These are phyloP conservation scores for Xanthorhoe spadicearia DNA, from an alignment of 2,888 invertebrate species.

Conservation along the genomic window DNA sequence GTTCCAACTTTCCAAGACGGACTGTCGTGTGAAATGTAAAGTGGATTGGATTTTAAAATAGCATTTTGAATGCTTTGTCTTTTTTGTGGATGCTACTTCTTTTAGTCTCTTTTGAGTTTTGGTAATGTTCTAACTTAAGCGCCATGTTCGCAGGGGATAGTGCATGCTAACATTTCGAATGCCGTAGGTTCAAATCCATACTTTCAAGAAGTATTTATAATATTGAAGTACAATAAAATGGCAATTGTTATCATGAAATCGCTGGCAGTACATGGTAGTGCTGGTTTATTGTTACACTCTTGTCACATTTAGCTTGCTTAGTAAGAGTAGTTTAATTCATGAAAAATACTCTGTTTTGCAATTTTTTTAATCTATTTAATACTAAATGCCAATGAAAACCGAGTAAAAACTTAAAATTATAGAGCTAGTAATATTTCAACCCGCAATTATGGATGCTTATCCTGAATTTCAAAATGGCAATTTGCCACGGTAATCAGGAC, in stretches of 20 bases:
- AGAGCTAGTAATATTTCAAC: slow-evolving; percentile 51
- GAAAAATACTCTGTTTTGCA: neutral
- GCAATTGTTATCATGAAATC: no score
- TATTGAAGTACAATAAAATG: no score
- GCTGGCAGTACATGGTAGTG: no score
- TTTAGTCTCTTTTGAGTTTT: no score
- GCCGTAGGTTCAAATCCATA: no score
- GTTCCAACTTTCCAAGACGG: slow-evolving; percentile 72
- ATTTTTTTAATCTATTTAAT: neutral
- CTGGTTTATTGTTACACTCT: no score
- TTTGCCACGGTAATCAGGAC: slow-evolving; percentile 36
- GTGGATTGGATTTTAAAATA: slow-evolving; percentile 44
- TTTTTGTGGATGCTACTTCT: neutral
- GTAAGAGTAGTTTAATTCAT: no score
- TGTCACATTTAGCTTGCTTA: neutral
- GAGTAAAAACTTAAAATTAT: slow-evolving; percentile 47
- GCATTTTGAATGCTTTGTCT: slow-evolving; percentile 26
- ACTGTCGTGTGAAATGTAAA: slow-evolving; percentile 68
- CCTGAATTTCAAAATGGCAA: slow-evolving; percentile 54
- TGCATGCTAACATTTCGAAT: neutral
- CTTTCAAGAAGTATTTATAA: no score
- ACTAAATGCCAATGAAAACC: slow-evolving; percentile 9
- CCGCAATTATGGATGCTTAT: slow-evolving; percentile 57
- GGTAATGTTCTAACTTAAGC: no score
- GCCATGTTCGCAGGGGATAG: neutral